Evolutionary conservation across 2,797 vertebrate species (phyloP).

Genomic region (Coendou prehensilis): DNA sequence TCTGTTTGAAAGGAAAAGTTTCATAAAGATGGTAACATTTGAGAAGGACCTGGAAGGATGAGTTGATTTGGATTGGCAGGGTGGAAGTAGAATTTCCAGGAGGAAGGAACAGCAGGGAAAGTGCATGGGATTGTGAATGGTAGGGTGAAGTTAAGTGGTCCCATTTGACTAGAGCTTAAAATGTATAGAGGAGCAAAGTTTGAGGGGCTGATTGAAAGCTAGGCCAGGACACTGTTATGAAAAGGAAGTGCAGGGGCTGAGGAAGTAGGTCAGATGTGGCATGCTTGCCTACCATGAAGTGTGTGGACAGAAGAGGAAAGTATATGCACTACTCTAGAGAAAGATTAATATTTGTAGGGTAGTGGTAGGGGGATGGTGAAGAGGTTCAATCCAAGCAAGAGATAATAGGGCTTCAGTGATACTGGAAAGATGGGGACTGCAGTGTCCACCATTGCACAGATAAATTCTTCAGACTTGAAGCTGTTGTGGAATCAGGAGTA

Average conservation of each 20-base stretch:
- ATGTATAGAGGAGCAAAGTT: not conserved
- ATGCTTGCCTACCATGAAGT: not conserved
- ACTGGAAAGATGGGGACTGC: not conserved
- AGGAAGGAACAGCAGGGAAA: not conserved
- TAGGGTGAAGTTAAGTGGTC: not conserved
- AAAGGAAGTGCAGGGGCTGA: not conserved
- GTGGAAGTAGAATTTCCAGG: not conserved
- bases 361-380: not conserved
- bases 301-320: not conserved
- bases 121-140: not conserved
- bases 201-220: not conserved
- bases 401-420: not conserved
- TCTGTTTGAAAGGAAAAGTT: constrained; percentile 1
- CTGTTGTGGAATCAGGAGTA: not conserved
- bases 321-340: not conserved
- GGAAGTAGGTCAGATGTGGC: not conserved
- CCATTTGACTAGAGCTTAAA: not conserved
- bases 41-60: not conserved
- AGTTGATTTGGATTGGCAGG: not conserved
- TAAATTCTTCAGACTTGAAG: not conserved
- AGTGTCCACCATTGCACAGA: not conserved
- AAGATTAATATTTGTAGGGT: not conserved
- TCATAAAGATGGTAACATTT: not conserved
- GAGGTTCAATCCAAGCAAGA: not conserved
- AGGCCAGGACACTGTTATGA: not conserved